A percentile compares a stretch with the other conserved stretches of the same genome.
phyloP scores from a whole-genome alignment of 1,140 invertebrate genomes.

The Drosophila tani region DNA sequence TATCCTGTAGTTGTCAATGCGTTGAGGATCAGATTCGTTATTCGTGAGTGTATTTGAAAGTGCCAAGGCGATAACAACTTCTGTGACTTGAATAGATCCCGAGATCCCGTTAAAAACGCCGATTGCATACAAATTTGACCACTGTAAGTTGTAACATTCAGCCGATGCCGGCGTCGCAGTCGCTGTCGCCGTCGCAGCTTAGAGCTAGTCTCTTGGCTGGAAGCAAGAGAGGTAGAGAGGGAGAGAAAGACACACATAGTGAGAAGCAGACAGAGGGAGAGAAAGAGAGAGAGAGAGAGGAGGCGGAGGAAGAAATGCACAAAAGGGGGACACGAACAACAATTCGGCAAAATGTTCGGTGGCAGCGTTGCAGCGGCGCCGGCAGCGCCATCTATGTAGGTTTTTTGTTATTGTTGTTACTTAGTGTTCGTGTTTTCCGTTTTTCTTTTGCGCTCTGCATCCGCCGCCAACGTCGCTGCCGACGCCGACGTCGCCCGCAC shows the following conservation, averaged over 20 bases:
- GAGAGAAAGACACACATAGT: constrained; percentile 20
- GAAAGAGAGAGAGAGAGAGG: constrained; percentile 17
- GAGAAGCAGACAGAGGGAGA: not conserved
- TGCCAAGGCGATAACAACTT: not conserved
- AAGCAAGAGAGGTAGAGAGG: constrained; percentile 6
- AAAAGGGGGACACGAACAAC: constrained; percentile 40
- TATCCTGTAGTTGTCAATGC: no score
- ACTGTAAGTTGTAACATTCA: constrained; percentile 41
- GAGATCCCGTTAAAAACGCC: constrained; percentile 4
- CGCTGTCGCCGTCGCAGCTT: constrained; percentile 43
- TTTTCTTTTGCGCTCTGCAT: constrained; percentile 70
- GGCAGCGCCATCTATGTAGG: constrained; percentile 39
- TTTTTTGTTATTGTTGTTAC: constrained; percentile 57
- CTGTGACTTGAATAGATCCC: not conserved
- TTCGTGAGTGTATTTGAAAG: no score
- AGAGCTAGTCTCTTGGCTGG: constrained; percentile 39
- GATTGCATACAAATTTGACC: constrained; percentile 3
- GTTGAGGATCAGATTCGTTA: no score
- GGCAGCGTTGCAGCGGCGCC: constrained; percentile 52
- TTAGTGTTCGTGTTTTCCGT: constrained; percentile 59
- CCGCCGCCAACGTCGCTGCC: constrained; percentile 59
- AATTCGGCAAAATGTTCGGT: constrained; percentile 74
- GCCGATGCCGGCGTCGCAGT: constrained; percentile 10
- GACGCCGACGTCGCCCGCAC: constrained; percentile 45
- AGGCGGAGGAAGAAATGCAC: constrained; percentile 48